Base-by-base conservation (phyloP, 2,888 invertebrate genomes). In the Caenorhabditis imperialis region DNA sequence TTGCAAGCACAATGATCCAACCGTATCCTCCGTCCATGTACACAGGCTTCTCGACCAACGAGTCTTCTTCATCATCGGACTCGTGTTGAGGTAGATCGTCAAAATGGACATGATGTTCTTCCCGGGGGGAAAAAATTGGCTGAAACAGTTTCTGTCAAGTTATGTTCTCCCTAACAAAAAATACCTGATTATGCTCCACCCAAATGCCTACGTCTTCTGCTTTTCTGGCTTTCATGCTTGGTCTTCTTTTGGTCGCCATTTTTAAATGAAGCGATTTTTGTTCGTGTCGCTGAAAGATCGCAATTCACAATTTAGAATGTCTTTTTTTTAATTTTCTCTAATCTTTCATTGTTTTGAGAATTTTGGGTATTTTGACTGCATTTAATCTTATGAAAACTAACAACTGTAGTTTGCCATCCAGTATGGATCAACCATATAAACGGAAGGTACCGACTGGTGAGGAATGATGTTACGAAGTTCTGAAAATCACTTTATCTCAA, bases 1-100 rank as follows among this genome's bases (percentile, higher is more conserved):
- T 93, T 23, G 94, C 94, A 73, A 93, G 92, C 0, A 95, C 95
- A 54, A 96, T 92, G 30, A 95, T 93, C 95, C 95, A 96, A 16
- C 57, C 79, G 23, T 75, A 79, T 20, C 75, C 76, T n/a, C 62
- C 78, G 20, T 78, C 74, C 5, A 44, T 8, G 5, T 45, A 44
- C 1, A 55, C 35, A 7, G 78, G 78, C 14, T 33, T n/a, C n/a
- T 70, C 55, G 3, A 38, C 18, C 1, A 57, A 12, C 14, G 50
- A 33, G 4, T 65, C 58, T 1, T 20, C 27, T 0, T 38, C 38
- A 16, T 30, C 30, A 6, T 50, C 55, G 5, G 2, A 12, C 14
- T 42, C 23, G 3, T 38, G 14, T 38, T 18, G 50, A 8, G 50
- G 4, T 23, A 37, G 57, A 0, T 14, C 38, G 3, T 27, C 44